phyloP scores from a whole-genome alignment of 2,797 vertebrate species.

The Pseudochirops corinnae region DNA sequence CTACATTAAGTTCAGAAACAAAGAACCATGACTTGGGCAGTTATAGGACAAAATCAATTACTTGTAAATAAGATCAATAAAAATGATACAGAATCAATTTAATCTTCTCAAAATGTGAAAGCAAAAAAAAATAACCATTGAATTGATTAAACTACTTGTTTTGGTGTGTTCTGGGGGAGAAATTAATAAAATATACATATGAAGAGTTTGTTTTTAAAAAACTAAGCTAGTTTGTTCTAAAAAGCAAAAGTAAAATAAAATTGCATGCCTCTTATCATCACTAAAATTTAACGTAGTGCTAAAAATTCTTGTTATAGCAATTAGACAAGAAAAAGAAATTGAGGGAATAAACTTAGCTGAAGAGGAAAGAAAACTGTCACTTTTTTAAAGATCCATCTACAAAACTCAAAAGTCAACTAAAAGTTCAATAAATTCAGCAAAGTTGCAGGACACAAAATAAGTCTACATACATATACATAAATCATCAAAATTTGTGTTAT shows the following conservation, averaged over 20 bases:
- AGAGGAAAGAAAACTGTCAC: background rate
- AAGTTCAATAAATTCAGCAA: background rate
- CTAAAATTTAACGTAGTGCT: background rate
- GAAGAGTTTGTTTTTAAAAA: background rate
- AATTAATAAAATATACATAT: background rate
- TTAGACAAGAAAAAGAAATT: background rate
- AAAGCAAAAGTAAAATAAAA: background rate
- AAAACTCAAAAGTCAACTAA: background rate
- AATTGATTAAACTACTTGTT: background rate
- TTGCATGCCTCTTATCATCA: background rate
- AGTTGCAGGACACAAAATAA: background rate
- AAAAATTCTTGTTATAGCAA: background rate
- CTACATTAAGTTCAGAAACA: background rate
- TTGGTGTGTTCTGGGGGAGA: background rate
- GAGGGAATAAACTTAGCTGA: background rate
- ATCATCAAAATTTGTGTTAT: background rate
- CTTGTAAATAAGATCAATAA: background rate
- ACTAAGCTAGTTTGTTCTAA: background rate
- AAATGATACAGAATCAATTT: background rate
- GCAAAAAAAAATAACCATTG: background rate
- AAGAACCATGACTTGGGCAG: background rate
- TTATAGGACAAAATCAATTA: too few relatives aligned
- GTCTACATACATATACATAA: background rate
- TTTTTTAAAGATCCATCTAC: background rate
- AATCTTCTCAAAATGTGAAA: background rate